Evolutionary conservation across 2,888 invertebrate genomes (phyloP), one percentile per base, ranked within the genome.

Genomic region (Vannuccia rotundouncinata): DNA sequence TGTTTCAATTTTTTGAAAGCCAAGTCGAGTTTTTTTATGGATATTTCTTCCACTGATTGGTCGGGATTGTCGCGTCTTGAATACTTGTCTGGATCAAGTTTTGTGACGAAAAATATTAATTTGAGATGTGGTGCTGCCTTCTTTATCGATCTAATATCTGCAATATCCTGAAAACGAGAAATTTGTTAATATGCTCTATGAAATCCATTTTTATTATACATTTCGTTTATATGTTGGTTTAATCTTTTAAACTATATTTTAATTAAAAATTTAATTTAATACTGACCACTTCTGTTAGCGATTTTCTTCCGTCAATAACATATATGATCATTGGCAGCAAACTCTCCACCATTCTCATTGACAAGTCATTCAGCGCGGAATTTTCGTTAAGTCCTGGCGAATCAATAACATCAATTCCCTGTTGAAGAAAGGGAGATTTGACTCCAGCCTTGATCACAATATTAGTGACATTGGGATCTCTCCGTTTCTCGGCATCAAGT

Each of bases 361-460:
- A 29, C 1, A 79, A 25, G 13, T 29, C 5, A 2, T 27, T n/a
- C n/a, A 79, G 79, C 28, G n/a, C 25, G 27, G 29, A 22, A 22
- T n/a, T 31, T 10, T 79, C 74, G 29, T 79, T 27, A 0, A 29
- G 29, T 1, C 79, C 79, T 27, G 79, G 29, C 0, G 74, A 78
- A 79, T 79, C 79, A 2, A 74, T 74, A 17, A 79, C n/a, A 77
- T 79, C 79, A 30, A 79, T 76, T 28, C 79, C 79, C 1, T 13
- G 31, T 74, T 74, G 25, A 2, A 79, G 31, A 30, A 79, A 79
- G 29, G 29, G 22, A 1, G 22, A 25, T 29, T 28, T 28, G 28
- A 77, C n/a, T 30, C 74, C 74, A 29, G 30, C 29, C 1, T 29
- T 28, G 5, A 79, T 1, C 1, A 1, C 1, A 10, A 27, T 66